Conservation (phyloP, 2,797 vertebrate genomes). For the Enteromius fasciolatus region DNA sequence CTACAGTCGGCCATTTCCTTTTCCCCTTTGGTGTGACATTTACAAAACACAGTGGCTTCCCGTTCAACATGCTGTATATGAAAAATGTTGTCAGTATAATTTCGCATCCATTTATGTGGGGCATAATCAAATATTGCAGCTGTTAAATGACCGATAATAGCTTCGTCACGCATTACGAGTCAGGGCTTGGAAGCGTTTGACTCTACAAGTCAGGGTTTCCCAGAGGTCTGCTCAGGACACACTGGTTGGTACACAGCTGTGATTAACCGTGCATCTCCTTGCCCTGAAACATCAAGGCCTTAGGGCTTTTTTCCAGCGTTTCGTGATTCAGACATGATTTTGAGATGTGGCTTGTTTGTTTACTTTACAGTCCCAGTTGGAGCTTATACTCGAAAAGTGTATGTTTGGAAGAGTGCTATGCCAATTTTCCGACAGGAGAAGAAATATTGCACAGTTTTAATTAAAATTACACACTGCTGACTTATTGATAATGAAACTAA, state of each 20-base stretch:
- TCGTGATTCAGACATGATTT: conserved; percentile 67
- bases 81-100: conserved; percentile 68
- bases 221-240: conserved; percentile 68
- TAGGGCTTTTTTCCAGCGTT: conserved; percentile 68
- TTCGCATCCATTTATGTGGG: conserved; percentile 66
- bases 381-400: conserved; percentile 56
- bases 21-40: conserved; percentile 62
- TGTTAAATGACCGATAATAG: conserved; percentile 76
- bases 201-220: conserved; percentile 72
- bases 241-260: conserved; percentile 67
- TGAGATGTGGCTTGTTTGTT: conserved; percentile 65
- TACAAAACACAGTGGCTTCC: conserved; percentile 58
- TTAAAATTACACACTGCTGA: conserved; percentile 17
- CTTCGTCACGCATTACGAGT: conserved; percentile 69
- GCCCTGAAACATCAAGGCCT: conserved; percentile 63
- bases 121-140: conserved; percentile 68
- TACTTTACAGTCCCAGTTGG: conserved; percentile 56
- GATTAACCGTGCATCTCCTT: conserved; percentile 68
- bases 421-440: background rate
- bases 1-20: conserved; percentile 51
- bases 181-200: conserved; percentile 74
- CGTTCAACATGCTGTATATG: conserved; percentile 66
- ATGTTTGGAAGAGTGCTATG: conserved; percentile 2
- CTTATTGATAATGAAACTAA: conserved; percentile 29
- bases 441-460: conserved; percentile 28